Conservation (phyloP, 2,797 vertebrate species). For the Phalloptychus januarius region DNA sequence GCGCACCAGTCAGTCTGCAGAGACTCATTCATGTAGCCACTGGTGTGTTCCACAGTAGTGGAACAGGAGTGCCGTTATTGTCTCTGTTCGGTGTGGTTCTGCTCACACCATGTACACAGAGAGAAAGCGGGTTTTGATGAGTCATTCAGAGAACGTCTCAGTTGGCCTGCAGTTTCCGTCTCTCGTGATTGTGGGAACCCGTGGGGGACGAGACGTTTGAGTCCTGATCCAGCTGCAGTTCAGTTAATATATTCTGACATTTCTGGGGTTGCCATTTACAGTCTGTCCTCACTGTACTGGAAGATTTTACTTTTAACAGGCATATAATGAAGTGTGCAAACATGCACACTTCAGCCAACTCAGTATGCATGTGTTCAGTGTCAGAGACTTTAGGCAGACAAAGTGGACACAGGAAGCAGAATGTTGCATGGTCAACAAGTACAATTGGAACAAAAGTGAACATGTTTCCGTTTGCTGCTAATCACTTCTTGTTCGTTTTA, state of each 20-base stretch:
- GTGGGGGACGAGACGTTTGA: background rate
- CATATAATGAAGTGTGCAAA: background rate
- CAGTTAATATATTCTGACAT: background rate
- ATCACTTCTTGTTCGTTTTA: too few species aligned
- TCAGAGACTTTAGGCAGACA: background rate
- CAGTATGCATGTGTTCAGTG: background rate
- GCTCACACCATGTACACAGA: background rate
- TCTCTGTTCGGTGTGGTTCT: background rate
- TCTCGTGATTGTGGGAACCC: background rate
- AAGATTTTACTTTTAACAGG: background rate
- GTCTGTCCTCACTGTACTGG: background rate
- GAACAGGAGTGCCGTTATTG: background rate
- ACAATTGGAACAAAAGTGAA: background rate
- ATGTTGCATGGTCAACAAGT: too few species aligned
- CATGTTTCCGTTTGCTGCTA: background rate
- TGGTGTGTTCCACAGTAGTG: conserved; percentile 3
- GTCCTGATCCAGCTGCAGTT: background rate
- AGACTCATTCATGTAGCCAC: conserved; percentile 12
- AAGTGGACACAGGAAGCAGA: background rate
- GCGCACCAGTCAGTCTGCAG: conserved; percentile 10
- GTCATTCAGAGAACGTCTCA: conserved; percentile 18
- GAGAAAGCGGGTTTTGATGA: conserved; percentile 1
- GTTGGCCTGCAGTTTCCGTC: background rate
- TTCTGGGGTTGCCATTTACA: background rate
- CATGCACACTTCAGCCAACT: background rate